Conservation (phyloP, 23 tunicate genomes). For the Halocynthia roretzi region DNA sequence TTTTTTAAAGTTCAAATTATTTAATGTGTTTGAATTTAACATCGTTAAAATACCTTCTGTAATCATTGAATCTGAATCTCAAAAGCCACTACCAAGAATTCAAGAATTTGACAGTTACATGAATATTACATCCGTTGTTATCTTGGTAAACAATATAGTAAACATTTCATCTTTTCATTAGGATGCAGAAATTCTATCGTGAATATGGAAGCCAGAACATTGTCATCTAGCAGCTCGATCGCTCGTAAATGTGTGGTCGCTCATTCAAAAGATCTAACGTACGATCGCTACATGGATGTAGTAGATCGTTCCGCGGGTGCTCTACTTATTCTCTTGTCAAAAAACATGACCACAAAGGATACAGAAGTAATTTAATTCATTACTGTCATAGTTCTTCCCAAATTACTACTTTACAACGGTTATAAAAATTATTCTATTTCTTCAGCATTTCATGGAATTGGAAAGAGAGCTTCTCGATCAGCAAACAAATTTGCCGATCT, state of each 20-base stretch:
- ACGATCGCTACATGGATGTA: slow-evolving; percentile 53
- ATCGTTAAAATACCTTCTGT: too few species aligned
- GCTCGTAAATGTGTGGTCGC: slow-evolving; percentile 73
- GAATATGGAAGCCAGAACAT: slow-evolving; percentile 70
- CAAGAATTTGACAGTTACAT: too few species aligned
- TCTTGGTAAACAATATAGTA: neutral
- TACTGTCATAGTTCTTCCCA: neutral
- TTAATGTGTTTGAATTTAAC: too few species aligned
- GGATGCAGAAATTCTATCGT: slow-evolving; percentile 69
- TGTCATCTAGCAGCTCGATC: slow-evolving; percentile 46
- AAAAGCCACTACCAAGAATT: too few species aligned
- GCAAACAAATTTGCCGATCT: slow-evolving; percentile 63
- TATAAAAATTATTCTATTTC: neutral
- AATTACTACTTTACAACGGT: neutral
- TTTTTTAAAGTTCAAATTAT: too few species aligned
- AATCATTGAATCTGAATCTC: too few species aligned
- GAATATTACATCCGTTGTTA: too few species aligned
- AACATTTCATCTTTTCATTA: slow-evolving; percentile 6
- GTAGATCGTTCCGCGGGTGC: slow-evolving; percentile 63
- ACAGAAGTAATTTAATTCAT: neutral
- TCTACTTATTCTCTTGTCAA: slow-evolving; percentile 39
- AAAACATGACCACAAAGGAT: slow-evolving; percentile 52
- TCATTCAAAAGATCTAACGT: slow-evolving; percentile 44
- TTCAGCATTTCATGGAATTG: slow-evolving; percentile 59
- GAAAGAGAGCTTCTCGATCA: slow-evolving; percentile 41